A percentile compares a stretch with the other conserved stretches of the same genome.
These are phyloP conservation scores for Chunga burmeisteri DNA, from an alignment of 2,113 vertebrate species.

Conservation along the genomic window DNA sequence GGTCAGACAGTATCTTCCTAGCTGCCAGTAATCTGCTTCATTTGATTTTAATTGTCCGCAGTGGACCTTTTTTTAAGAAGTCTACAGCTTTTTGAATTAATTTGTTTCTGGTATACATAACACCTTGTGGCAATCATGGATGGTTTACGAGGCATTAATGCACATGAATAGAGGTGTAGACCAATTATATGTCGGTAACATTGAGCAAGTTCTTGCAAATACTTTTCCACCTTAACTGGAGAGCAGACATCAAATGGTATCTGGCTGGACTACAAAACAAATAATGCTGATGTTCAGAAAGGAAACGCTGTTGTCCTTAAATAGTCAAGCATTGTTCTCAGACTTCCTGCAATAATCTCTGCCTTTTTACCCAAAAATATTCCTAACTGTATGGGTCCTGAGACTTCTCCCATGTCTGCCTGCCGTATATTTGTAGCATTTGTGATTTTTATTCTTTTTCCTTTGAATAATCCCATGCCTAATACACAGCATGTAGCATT, in stretches of 20 bases:
- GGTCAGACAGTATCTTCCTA: not conserved
- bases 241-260: not conserved
- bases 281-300: constrained; percentile 53
- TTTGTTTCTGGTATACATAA: not conserved
- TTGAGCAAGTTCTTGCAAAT: not conserved
- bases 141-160: not conserved
- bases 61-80: not conserved
- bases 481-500: not conserved
- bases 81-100: not conserved
- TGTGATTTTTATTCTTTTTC: not conserved
- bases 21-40: not conserved
- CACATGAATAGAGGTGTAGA: not conserved
- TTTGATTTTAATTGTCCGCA: not conserved
- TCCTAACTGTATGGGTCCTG: not conserved
- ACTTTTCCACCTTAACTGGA: constrained; percentile 44
- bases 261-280: constrained; percentile 48
- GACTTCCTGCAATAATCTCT: constrained; percentile 50
- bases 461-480: not conserved
- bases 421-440: not conserved
- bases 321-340: constrained; percentile 63
- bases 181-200: not conserved
- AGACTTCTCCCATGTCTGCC: not conserved
- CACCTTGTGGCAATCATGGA: not conserved
- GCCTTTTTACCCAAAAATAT: constrained; percentile 30
- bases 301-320: constrained; percentile 57